phyloP scores from a whole-genome alignment of 2,113 vertebrate genomes.

The Cromileptes altivelis region DNA sequence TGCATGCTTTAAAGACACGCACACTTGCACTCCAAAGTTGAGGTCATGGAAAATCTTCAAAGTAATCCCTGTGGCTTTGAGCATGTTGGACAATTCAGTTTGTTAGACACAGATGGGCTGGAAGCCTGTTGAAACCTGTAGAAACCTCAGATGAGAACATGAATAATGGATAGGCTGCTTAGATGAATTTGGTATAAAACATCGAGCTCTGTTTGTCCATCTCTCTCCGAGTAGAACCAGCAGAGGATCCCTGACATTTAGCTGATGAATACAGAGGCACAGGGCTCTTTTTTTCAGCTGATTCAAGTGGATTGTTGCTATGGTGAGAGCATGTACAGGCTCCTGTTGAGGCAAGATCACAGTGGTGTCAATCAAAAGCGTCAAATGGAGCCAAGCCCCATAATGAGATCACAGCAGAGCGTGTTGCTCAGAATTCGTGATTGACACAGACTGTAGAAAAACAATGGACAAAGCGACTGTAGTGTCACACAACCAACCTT shows the following conservation, averaged over 20 bases:
- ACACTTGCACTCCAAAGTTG: conserved; percentile 51
- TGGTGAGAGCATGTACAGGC: conserved; percentile 63
- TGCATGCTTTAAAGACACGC: conserved; percentile 39
- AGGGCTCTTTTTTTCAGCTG: background rate
- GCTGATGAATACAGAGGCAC: conserved; percentile 60
- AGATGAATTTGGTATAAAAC: conserved; percentile 32
- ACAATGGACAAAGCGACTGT: background rate
- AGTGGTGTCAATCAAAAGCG: conserved; percentile 55
- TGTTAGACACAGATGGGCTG: conserved; percentile 68
- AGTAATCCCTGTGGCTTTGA: conserved; percentile 66
- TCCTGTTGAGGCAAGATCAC: conserved; percentile 56
- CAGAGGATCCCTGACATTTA: conserved; percentile 74
- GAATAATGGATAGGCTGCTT: conserved; percentile 67
- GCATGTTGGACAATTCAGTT: conserved; percentile 66
- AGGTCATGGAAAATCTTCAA: conserved; percentile 79
- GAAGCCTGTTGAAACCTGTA: conserved; percentile 68
- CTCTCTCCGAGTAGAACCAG: conserved; percentile 38
- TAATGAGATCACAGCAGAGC: conserved; percentile 52
- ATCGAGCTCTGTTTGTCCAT: conserved; percentile 32
- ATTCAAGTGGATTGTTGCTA: conserved; percentile 73
- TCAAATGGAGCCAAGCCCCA: conserved; percentile 25
- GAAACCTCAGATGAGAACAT: conserved; percentile 54
- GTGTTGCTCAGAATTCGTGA: conserved; percentile 20
- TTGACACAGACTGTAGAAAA: conserved; percentile 9
- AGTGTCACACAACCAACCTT: conserved; percentile 6